Evolutionary conservation across 35 echinoderm and acorn worm species (phyloP).

Genomic region (Nesometra sesokonis): DNA sequence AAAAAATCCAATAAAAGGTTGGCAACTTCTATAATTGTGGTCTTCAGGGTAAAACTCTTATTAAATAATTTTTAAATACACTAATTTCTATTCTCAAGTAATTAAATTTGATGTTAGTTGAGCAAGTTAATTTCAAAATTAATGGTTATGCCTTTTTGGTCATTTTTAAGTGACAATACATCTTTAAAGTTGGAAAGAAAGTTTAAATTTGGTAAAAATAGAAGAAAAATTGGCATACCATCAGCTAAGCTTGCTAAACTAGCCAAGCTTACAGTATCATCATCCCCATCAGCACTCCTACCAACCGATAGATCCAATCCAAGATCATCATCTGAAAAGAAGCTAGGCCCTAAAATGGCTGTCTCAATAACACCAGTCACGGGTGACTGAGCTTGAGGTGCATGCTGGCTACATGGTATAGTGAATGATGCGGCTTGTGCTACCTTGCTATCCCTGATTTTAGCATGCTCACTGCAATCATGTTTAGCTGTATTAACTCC

Average conservation of each 20-base stretch:
- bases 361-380: background rate
- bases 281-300: background rate
- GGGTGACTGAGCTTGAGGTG: background rate
- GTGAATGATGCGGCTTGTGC: background rate
- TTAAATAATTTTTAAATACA: too few species aligned
- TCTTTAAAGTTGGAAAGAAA: too few species aligned
- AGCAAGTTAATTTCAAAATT: too few species aligned
- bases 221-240: background rate
- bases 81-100: too few species aligned
- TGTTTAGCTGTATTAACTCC: background rate
- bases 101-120: too few species aligned
- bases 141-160: too few species aligned
- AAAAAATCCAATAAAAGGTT: too few species aligned
- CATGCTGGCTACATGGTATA: background rate
- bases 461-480: background rate
- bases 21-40: too few species aligned
- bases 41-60: too few species aligned
- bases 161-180: too few species aligned
- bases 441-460: background rate
- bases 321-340: background rate
- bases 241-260: background rate
- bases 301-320: background rate
- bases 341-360: background rate
- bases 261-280: background rate
- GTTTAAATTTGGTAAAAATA: background rate